Evolutionary conservation across 2,113 vertebrate species (phyloP).

Genomic region (Nothocercus julius): DNA sequence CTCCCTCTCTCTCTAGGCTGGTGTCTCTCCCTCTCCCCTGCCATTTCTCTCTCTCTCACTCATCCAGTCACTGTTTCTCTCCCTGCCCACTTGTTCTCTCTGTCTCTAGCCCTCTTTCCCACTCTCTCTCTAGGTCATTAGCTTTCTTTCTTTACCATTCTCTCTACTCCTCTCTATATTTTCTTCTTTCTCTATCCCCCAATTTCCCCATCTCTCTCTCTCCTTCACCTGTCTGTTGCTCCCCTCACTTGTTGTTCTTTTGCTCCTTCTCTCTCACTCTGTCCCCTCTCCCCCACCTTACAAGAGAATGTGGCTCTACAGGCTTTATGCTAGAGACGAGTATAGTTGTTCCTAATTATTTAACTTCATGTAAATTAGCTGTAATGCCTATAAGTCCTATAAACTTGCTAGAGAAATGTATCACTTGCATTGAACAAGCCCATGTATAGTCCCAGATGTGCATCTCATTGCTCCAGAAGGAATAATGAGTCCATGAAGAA

Average conservation of each 20-base stretch:
- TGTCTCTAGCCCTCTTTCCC: not conserved
- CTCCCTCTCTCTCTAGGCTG: not conserved
- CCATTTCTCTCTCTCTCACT: not conserved
- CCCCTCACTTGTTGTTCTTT: too few relatives aligned
- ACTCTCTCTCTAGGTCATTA: not conserved
- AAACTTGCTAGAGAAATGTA: not conserved
- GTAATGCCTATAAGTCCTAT: not conserved
- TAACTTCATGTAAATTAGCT: not conserved
- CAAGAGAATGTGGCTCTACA: not conserved
- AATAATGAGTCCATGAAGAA: not conserved
- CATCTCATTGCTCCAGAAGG: not conserved
- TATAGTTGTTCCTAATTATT: not conserved
- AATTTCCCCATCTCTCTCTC: too few relatives aligned
- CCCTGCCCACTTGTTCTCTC: too few relatives aligned
- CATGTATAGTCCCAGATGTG: not conserved
- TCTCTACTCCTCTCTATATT: not conserved
- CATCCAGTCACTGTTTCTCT: too few relatives aligned
- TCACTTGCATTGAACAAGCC: not conserved
- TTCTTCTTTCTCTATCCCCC: too few relatives aligned
- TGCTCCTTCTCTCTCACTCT: too few relatives aligned
- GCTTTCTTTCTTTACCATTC: too few relatives aligned
- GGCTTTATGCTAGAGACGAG: not conserved
- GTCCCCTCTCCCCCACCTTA: too few relatives aligned
- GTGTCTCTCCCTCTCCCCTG: not conserved
- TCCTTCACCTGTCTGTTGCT: too few relatives aligned